Conservation (phyloP, 2,888 invertebrate species). For the Noctua janthe region DNA sequence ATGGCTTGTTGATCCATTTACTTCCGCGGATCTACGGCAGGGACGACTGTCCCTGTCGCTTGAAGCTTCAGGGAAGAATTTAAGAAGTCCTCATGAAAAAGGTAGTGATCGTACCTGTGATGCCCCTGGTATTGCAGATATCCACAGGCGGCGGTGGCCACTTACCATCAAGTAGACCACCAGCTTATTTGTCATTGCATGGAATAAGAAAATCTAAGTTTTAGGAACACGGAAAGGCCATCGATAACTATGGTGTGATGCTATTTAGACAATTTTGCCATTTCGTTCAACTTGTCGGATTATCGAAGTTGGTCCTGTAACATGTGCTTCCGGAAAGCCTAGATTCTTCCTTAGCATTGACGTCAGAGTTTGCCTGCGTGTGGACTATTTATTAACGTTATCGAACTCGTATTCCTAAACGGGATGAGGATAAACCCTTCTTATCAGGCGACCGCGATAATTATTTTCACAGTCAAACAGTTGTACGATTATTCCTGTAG, state of each 20-base stretch:
- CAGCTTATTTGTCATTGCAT: background rate
- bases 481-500: background rate
- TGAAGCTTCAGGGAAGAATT: background rate
- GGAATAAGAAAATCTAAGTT: background rate
- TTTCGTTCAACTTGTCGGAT: background rate
- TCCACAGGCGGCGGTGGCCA: background rate
- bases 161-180: background rate
- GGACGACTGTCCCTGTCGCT: background rate
- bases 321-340: background rate
- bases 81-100: background rate
- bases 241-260: background rate
- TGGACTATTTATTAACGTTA: background rate
- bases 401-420: background rate
- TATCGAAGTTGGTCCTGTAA: background rate
- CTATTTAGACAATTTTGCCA: background rate
- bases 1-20: background rate
- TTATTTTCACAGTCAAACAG: background rate
- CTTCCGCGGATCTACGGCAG: background rate
- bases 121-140: background rate
- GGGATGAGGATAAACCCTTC: constrained; percentile 21
- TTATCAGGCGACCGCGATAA: constrained; percentile 3
- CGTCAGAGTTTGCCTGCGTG: background rate
- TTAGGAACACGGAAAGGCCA: background rate
- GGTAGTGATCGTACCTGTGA: background rate
- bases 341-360: background rate